These are phyloP conservation scores for Hyposmocoma kahamanoa DNA, from an alignment of 1,140 invertebrate species.

Conservation along the genomic window DNA sequence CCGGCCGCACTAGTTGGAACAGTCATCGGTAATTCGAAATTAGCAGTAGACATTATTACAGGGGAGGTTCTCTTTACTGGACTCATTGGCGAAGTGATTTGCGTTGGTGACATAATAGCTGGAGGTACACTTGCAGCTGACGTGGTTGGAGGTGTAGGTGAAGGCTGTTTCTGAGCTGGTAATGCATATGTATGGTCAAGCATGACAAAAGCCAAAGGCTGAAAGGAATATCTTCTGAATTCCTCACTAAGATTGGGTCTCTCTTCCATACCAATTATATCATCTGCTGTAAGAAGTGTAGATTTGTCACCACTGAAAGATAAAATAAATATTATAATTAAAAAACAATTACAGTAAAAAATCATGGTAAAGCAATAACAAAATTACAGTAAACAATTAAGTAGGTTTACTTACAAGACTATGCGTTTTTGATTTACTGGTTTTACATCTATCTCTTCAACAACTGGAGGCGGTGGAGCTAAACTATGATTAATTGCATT, in stretches of 20 bases:
- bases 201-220: constrained; percentile 63
- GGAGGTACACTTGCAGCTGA: constrained; percentile 20
- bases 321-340: constrained; percentile 14
- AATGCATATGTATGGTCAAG: constrained; percentile 69
- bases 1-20: constrained; percentile 26
- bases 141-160: constrained; percentile 18
- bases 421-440: constrained; percentile 52
- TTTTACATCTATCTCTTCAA: constrained; percentile 42
- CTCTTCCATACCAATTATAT: constrained; percentile 67
- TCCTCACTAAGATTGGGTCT: constrained; percentile 68
- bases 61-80: constrained; percentile 46
- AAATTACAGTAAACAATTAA: not conserved
- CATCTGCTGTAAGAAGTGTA: constrained; percentile 58
- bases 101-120: constrained; percentile 16
- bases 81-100: constrained; percentile 35
- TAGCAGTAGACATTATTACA: constrained; percentile 37
- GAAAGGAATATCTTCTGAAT: constrained; percentile 51
- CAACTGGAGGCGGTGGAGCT: constrained; percentile 18
- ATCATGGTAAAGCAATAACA: not conserved
- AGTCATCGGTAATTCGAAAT: constrained; percentile 35
- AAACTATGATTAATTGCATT: constrained; percentile 33
- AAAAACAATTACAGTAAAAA: not conserved
- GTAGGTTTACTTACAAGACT: constrained; percentile 50
- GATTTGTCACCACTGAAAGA: constrained; percentile 69
- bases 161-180: constrained; percentile 46